A percentile compares a stretch with the other conserved stretches of the same genome.
phyloP scores from a whole-genome alignment of 2,113 vertebrate species.

The Anguilla rostrata region DNA sequence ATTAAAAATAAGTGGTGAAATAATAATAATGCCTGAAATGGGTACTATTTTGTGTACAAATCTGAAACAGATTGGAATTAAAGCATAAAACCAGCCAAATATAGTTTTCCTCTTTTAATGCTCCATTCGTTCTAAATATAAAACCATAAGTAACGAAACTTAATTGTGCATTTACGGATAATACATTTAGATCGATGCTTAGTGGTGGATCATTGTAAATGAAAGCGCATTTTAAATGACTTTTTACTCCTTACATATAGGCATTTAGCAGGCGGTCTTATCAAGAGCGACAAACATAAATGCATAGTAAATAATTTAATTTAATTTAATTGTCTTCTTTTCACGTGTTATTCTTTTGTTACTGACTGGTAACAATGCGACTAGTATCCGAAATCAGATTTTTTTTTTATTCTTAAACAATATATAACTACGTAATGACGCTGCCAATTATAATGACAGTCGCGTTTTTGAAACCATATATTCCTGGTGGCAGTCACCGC shows the following conservation, averaged over 20 bases:
- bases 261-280: too few relatives aligned
- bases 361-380: too few relatives aligned
- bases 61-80: not conserved
- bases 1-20: not conserved
- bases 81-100: not conserved
- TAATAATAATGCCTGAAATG: not conserved
- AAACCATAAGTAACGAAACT: not conserved
- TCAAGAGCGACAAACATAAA: too few relatives aligned
- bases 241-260: too few relatives aligned
- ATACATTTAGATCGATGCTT: too few relatives aligned
- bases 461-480: not conserved
- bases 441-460: not conserved
- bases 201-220: too few relatives aligned
- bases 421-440: not conserved
- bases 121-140: not conserved
- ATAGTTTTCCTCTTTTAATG: not conserved
- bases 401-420: not conserved
- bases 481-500: not conserved
- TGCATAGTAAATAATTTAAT: too few relatives aligned
- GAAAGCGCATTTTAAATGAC: too few relatives aligned
- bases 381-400: not conserved
- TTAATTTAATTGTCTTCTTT: too few relatives aligned
- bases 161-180: too few relatives aligned
- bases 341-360: too few relatives aligned
- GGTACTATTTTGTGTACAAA: not conserved